phyloP scores from a whole-genome alignment of 2,797 vertebrate genomes.

The Uromys caudimaculatus region DNA sequence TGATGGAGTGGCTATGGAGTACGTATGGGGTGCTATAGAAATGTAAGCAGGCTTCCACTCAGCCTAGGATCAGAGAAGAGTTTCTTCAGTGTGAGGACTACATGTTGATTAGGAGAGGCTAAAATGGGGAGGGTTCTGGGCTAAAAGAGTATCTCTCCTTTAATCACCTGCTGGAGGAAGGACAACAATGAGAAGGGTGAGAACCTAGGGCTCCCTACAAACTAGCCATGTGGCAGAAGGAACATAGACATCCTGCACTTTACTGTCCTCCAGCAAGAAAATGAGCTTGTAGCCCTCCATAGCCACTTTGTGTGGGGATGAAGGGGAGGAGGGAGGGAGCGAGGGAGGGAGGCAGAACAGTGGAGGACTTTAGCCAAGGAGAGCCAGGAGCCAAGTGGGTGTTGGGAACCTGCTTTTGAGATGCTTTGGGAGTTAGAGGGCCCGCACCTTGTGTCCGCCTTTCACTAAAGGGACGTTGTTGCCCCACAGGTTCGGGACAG shows the following conservation, averaged over 20 bases:
- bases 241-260: no score
- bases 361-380: not conserved
- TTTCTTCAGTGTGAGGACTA: no score
- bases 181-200: not conserved
- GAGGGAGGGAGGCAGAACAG: not conserved
- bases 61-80: not conserved
- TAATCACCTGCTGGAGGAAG: not conserved
- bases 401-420: not conserved
- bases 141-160: not conserved
- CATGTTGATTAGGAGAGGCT: not conserved
- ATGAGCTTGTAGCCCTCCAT: not conserved
- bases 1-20: not conserved
- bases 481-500: not conserved
- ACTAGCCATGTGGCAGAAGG: not conserved
- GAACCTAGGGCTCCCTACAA: not conserved
- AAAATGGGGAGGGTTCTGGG: not conserved
- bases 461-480: not conserved
- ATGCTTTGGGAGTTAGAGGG: not conserved
- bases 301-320: fast-evolving
- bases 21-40: fast-evolving
- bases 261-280: no score
- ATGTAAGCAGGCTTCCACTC: not conserved
- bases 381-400: not conserved
- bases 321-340: no score
- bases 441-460: not conserved